phyloP scores from a whole-genome alignment of 2,113 vertebrate genomes.

The Thunnus maccoyii region DNA sequence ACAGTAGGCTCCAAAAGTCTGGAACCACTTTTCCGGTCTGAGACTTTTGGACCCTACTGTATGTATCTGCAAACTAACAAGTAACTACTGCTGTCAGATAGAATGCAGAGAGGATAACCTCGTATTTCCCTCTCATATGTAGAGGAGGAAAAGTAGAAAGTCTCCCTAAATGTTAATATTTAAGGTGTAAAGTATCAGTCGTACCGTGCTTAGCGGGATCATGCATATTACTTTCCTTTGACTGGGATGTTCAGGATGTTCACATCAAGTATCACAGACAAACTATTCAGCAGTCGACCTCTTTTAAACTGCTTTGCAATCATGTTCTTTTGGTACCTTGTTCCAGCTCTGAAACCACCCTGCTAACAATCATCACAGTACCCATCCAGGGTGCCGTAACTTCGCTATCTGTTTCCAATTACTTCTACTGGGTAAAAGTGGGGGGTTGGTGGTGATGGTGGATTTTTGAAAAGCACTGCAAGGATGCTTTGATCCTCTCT shows the following conservation, averaged over 20 bases:
- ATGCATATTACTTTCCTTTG: neutral
- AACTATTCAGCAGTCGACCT: neutral
- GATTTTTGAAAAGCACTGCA: constrained; percentile 31
- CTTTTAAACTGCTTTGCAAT: constrained; percentile 15
- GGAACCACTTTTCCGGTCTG: too few relatives aligned
- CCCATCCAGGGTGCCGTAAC: constrained; percentile 28
- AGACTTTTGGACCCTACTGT: too few relatives aligned
- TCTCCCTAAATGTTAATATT: neutral
- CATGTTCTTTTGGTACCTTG: constrained; percentile 9
- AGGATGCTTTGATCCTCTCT: constrained; percentile 71
- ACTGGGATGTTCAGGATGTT: constrained; percentile 32
- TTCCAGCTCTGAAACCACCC: constrained; percentile 29
- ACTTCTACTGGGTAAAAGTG: constrained; percentile 45
- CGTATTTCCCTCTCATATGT: neutral
- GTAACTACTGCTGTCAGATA: too few relatives aligned
- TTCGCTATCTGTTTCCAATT: constrained; percentile 74
- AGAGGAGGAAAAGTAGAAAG: neutral
- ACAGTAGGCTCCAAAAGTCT: too few relatives aligned
- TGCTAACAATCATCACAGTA: constrained; percentile 36
- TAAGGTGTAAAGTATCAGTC: neutral
- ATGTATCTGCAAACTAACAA: too few relatives aligned
- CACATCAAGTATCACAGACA: neutral
- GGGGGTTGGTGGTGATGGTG: neutral
- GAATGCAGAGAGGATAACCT: neutral
- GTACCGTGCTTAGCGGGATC: neutral